These are phyloP conservation scores for Aphaenogaster ashmeadi DNA, from an alignment of 1,140 invertebrate genomes.

Conservation along the genomic window DNA sequence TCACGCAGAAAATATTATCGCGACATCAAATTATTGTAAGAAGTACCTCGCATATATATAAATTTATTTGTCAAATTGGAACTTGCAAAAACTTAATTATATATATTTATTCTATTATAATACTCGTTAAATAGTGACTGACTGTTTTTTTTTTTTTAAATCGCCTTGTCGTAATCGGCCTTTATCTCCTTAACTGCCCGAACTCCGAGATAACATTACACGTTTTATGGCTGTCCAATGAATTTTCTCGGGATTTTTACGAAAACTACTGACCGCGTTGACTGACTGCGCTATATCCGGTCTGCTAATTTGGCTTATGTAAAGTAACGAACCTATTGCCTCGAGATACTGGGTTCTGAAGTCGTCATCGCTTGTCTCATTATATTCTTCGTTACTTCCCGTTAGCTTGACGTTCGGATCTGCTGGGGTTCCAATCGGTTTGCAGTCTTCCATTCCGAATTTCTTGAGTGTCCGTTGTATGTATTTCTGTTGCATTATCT, in stretches of 20 bases:
- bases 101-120: too few relatives aligned
- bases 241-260: constrained; percentile 60
- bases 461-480: neutral
- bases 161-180: too few relatives aligned
- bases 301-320: constrained; percentile 78
- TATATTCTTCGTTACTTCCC: neutral
- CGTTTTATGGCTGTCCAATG: constrained; percentile 82
- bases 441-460: neutral
- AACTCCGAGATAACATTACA: too few relatives aligned
- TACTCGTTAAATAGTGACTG: too few relatives aligned
- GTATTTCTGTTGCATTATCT: neutral
- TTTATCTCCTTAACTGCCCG: too few relatives aligned
- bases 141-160: too few relatives aligned
- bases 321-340: constrained; percentile 81
- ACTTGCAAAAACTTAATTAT: too few relatives aligned
- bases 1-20: too few relatives aligned
- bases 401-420: neutral
- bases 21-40: too few relatives aligned
- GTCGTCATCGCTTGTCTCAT: constrained; percentile 12
- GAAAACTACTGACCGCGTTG: constrained; percentile 75
- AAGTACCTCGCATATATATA: too few relatives aligned
- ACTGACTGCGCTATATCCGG: constrained; percentile 84
- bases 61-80: too few relatives aligned
- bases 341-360: constrained; percentile 71
- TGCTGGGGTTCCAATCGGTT: neutral